These are phyloP conservation scores for Rallus limicola DNA, from an alignment of 2,113 vertebrate genomes.

Conservation along the genomic window DNA sequence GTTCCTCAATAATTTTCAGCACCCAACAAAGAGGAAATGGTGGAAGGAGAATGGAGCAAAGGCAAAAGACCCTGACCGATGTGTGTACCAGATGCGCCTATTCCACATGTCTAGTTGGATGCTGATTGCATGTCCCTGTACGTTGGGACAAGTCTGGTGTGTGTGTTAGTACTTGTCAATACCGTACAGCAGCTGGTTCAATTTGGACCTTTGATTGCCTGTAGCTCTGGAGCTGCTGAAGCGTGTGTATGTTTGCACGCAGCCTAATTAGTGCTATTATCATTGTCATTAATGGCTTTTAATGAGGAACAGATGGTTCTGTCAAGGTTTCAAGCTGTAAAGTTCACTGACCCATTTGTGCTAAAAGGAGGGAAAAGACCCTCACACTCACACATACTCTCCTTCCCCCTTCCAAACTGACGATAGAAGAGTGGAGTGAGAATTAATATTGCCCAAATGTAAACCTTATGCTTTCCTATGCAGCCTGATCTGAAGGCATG, in stretches of 20 bases:
- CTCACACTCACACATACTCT: too few relatives aligned
- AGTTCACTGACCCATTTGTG: constrained; percentile 56
- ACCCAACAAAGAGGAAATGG: background rate
- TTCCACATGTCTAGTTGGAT: background rate
- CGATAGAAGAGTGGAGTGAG: background rate
- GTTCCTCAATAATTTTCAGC: background rate
- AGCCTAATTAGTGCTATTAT: constrained; percentile 68
- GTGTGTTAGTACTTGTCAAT: background rate
- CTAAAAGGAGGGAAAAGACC: background rate
- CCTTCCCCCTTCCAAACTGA: background rate
- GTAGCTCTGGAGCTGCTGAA: constrained; percentile 29
- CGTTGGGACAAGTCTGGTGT: background rate
- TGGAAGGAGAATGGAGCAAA: background rate
- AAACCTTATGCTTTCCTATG: background rate
- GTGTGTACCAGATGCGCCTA: background rate
- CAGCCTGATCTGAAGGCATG: background rate
- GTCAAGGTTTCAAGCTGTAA: constrained; percentile 41
- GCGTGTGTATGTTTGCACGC: constrained; percentile 44
- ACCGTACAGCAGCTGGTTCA: constrained; percentile 27
- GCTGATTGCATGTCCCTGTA: background rate
- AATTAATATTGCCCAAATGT: background rate
- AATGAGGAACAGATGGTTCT: constrained; percentile 67
- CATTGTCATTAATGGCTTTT: constrained; percentile 61
- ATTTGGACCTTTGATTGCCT: constrained; percentile 46
- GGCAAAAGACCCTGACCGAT: background rate